Evolutionary conservation across 1,140 invertebrate species (phyloP).

Genomic region (Palaemon carinicauda): DNA sequence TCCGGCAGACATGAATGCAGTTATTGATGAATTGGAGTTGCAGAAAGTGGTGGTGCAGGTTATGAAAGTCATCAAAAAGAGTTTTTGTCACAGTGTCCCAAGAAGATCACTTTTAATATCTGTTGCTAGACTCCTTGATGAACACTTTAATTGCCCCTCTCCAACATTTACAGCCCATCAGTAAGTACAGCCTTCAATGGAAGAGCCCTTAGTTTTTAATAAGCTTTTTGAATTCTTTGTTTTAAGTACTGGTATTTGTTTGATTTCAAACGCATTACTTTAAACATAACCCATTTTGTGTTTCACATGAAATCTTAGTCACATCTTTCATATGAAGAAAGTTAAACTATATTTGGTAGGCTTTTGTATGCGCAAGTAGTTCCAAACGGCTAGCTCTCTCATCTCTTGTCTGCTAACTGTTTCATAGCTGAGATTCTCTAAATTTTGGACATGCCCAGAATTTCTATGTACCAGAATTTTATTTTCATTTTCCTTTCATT

Average conservation of each 20-base stretch:
- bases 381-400: too few relatives aligned
- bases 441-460: too few relatives aligned
- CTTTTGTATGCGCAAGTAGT: too few relatives aligned
- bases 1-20: not conserved
- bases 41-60: not conserved
- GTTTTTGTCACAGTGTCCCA: constrained; percentile 32
- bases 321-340: too few relatives aligned
- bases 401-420: too few relatives aligned
- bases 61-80: not conserved
- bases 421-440: too few relatives aligned
- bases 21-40: not conserved
- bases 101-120: constrained; percentile 12
- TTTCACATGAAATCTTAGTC: too few relatives aligned
- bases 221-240: not conserved
- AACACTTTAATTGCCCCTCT: not conserved
- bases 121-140: constrained; percentile 15
- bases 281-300: too few relatives aligned
- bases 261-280: too few relatives aligned
- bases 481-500: too few relatives aligned
- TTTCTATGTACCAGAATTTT: too few relatives aligned
- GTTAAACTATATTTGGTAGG: not conserved
- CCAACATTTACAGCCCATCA: constrained; percentile 2
- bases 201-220: not conserved
- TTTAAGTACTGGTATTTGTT: too few relatives aligned
- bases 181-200: not conserved